Conservation (phyloP, 2,797 vertebrate genomes). For the Acipenser ruthenus region DNA sequence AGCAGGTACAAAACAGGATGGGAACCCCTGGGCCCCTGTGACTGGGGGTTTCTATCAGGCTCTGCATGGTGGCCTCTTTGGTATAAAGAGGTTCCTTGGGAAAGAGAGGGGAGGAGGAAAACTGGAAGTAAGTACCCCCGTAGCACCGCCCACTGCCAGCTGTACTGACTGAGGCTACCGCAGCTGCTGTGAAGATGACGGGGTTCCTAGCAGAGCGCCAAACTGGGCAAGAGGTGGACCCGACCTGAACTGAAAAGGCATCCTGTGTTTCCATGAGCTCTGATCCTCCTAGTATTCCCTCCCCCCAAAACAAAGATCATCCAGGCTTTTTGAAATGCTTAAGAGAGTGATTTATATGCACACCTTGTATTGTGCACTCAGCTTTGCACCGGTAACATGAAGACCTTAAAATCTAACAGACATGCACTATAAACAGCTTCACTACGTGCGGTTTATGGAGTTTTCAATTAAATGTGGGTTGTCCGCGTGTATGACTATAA, state of each 20-base stretch:
- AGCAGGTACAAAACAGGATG: constrained; percentile 59
- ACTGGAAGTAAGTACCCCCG: constrained; percentile 56
- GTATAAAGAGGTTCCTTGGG: constrained; percentile 51
- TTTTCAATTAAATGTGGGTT: no score
- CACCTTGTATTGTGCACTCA: no score
- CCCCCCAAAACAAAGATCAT: no score
- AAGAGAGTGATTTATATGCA: no score
- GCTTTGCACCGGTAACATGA: no score
- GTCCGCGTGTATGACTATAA: no score
- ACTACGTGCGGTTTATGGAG: no score
- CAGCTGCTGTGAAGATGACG: no score
- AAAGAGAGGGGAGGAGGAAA: constrained; percentile 58
- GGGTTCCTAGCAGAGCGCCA: neutral
- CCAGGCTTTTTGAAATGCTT: no score
- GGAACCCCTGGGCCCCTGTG: constrained; percentile 48
- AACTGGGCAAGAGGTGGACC: constrained; percentile 42
- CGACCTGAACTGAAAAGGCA: constrained; percentile 1
- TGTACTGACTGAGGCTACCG: neutral
- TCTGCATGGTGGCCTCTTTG: constrained; percentile 59
- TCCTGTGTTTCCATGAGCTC: neutral
- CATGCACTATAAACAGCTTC: no score
- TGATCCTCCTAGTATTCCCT: neutral
- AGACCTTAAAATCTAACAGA: no score
- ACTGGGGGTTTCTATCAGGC: constrained; percentile 58
- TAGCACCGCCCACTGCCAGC: constrained; percentile 9